A percentile compares a stretch with the other conserved stretches of the same genome.
Conservation (phyloP, 2,113 vertebrate genomes). For the Gymnorhina tibicen region DNA sequence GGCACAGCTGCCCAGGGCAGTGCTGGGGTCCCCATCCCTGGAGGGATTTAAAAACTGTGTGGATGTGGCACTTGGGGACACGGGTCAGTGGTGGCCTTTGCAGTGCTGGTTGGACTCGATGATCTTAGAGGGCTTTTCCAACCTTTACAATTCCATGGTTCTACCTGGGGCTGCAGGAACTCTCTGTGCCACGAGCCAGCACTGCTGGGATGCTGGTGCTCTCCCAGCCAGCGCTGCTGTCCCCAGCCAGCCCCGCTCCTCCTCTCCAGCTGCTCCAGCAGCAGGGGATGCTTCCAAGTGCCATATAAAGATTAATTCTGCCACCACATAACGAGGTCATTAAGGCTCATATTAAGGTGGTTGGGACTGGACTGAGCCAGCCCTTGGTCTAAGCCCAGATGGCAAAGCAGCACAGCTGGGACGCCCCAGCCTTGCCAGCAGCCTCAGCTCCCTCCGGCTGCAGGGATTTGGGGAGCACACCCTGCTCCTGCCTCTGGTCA, state of each 20-base stretch:
- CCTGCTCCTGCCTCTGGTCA: not conserved
- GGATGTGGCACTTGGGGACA: not conserved
- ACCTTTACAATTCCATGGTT: not conserved
- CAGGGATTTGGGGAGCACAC: not conserved
- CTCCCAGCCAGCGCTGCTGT: not conserved
- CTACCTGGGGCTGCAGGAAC: not conserved
- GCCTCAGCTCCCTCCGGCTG: not conserved
- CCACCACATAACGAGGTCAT: not conserved
- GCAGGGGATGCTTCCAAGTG: not conserved
- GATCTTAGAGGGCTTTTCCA: not conserved
- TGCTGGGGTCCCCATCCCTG: not conserved
- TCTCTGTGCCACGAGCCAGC: accelerated
- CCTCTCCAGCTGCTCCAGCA: not conserved
- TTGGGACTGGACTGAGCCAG: not conserved
- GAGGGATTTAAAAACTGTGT: accelerated
- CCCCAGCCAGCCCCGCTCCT: not conserved
- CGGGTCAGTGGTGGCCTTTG: not conserved
- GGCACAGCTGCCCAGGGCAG: not conserved
- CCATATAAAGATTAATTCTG: not conserved
- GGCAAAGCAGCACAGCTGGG: not conserved
- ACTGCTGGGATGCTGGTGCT: not conserved
- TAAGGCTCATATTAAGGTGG: not conserved
- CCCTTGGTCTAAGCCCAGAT: not conserved
- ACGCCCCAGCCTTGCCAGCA: not conserved
- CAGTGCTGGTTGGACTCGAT: not conserved